Percentiles rank a stretch among this genome's conserved stretches.
phyloP scores from a whole-genome alignment of 2,888 invertebrate species.

The Coelinius sp. region DNA sequence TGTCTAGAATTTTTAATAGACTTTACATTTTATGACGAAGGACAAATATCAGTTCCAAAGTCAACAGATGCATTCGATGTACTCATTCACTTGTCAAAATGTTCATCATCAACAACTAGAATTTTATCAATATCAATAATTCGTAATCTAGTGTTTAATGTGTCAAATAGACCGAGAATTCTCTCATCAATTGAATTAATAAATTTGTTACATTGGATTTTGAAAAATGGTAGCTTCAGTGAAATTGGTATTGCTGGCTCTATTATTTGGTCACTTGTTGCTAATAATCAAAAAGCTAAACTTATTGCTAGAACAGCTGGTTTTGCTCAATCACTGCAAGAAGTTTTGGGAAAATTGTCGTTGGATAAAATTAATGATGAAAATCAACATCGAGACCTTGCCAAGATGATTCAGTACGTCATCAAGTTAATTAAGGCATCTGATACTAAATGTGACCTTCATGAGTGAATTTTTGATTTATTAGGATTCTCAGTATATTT shows the following conservation, averaged over 20 bases:
- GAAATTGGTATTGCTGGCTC: constrained; percentile 72
- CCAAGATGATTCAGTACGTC: constrained; percentile 62
- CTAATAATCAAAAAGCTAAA: constrained; percentile 80
- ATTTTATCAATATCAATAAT: constrained; percentile 72
- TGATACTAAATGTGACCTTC: constrained; percentile 49
- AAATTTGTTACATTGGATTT: constrained; percentile 70
- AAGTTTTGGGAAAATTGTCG: constrained; percentile 69
- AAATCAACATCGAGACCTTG: constrained; percentile 60
- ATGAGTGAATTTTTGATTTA: constrained; percentile 23
- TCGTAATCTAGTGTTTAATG: constrained; percentile 74
- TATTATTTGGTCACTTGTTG: constrained; percentile 79
- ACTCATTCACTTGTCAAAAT: constrained; percentile 63
- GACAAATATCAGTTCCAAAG: constrained; percentile 73
- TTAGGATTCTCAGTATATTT: not conserved
- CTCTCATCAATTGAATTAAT: constrained; percentile 73
- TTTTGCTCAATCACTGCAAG: constrained; percentile 71
- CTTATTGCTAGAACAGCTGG: constrained; percentile 72
- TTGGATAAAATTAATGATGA: constrained; percentile 56
- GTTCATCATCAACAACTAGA: constrained; percentile 57
- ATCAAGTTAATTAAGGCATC: constrained; percentile 58
- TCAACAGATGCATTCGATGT: constrained; percentile 67
- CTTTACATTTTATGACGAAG: constrained; percentile 73
- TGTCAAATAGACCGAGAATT: constrained; percentile 72
- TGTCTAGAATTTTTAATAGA: constrained; percentile 73
- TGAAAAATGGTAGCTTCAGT: constrained; percentile 68